Conservation (phyloP, 2,113 vertebrate genomes). For the Chionodraco myersi region DNA sequence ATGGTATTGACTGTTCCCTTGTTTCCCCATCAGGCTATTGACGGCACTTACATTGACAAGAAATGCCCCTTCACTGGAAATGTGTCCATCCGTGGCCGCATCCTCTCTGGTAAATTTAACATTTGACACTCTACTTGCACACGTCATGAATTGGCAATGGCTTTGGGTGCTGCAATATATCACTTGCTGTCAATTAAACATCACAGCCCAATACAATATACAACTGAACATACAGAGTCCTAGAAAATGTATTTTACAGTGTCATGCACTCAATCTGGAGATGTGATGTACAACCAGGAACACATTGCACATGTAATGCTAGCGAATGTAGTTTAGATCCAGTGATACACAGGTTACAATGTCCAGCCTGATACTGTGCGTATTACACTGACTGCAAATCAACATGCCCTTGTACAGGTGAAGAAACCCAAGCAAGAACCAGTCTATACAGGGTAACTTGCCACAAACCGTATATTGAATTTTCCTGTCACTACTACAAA, state of each 20-base stretch:
- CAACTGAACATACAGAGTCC: neutral
- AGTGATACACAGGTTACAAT: neutral
- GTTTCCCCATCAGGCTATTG: conserved; percentile 87
- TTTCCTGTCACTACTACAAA: conserved; percentile 67
- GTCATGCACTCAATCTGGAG: neutral
- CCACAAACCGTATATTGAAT: rapidly evolving
- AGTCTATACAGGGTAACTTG: neutral
- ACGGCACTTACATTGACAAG: conserved; percentile 98
- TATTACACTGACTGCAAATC: neutral
- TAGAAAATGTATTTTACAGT: neutral
- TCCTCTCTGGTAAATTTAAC: conserved; percentile 89
- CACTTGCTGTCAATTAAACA: neutral
- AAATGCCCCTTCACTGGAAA: conserved; percentile 98
- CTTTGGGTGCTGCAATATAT: neutral
- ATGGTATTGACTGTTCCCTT: neutral
- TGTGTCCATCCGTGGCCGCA: conserved; percentile 94
- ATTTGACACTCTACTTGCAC: rapidly evolving
- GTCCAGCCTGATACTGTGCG: neutral
- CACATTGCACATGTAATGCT: neutral
- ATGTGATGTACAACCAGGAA: neutral
- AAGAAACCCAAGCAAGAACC: conserved; percentile 4
- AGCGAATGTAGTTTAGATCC: neutral
- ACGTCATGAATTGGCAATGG: neutral
- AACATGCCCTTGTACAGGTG: neutral
- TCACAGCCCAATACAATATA: neutral